Percentiles rank a stretch among this genome's conserved stretches.
These are phyloP conservation scores for Melanostigma gelatinosum DNA, from an alignment of 2,113 vertebrate genomes.

Conservation along the genomic window DNA sequence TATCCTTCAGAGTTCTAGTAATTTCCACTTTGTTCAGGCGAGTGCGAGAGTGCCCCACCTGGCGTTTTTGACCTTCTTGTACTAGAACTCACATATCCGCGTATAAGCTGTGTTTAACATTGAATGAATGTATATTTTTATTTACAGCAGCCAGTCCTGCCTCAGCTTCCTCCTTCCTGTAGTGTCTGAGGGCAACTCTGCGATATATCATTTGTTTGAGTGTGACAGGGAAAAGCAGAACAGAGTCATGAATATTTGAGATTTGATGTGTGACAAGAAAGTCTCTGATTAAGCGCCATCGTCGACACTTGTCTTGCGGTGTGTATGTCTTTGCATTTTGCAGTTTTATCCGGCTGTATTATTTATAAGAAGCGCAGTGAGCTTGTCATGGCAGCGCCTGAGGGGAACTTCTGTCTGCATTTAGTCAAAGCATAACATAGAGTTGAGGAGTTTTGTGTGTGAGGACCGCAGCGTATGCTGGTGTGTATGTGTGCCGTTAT, in stretches of 20 bases:
- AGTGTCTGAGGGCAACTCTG: slow-evolving; percentile 15
- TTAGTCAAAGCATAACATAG: slow-evolving; percentile 51
- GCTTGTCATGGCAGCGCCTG: slow-evolving; percentile 23
- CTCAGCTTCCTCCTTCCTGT: slow-evolving; percentile 18
- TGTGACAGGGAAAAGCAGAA: slow-evolving; percentile 13
- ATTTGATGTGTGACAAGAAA: slow-evolving; percentile 18
- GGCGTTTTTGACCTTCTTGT: no score
- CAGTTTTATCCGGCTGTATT: slow-evolving; percentile 23
- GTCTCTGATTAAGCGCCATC: slow-evolving; percentile 29
- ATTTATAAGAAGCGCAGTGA: slow-evolving; percentile 42
- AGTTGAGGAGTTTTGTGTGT: slow-evolving; percentile 39
- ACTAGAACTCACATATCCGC: no score
- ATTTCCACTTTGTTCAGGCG: no score
- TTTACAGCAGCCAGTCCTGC: slow-evolving; percentile 16
- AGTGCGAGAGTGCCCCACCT: no score
- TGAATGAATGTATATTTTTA: no score
- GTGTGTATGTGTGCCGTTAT: slow-evolving; percentile 44
- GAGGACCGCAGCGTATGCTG: slow-evolving; percentile 12
- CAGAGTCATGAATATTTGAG: slow-evolving; percentile 18
- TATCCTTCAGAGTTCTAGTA: no score
- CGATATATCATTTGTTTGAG: slow-evolving; percentile 38
- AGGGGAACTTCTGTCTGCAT: slow-evolving; percentile 39
- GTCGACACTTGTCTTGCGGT: slow-evolving; percentile 4
- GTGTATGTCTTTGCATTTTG: slow-evolving; percentile 12
- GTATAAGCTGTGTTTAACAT: no score